These are phyloP conservation scores for Furcula furcula DNA, from an alignment of 2,888 invertebrate species.

Conservation along the genomic window DNA sequence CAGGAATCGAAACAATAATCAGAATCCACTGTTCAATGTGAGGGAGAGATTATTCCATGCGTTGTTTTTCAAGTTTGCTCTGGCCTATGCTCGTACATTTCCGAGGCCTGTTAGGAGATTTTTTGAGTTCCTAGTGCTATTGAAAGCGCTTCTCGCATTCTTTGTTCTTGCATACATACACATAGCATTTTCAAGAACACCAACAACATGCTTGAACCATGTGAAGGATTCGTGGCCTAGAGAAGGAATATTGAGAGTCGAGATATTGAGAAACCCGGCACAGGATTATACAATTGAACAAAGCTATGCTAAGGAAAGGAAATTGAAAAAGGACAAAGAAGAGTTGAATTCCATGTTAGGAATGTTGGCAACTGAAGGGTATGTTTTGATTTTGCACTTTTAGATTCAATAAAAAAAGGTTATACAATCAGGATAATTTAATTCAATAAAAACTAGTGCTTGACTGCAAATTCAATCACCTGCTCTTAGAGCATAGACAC, in stretches of 20 bases:
- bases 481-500: too few relatives aligned
- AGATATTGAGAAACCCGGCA: constrained; percentile 87
- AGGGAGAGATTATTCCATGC: constrained; percentile 97
- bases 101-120: constrained; percentile 91
- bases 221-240: constrained; percentile 95
- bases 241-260: constrained; percentile 96
- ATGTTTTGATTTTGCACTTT: constrained; percentile 30
- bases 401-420: too few relatives aligned
- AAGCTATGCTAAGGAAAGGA: constrained; percentile 91
- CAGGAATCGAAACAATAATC: constrained; percentile 82
- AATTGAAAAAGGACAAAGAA: constrained; percentile 85
- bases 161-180: constrained; percentile 97
- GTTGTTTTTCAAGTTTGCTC: constrained; percentile 94
- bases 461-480: too few relatives aligned
- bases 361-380: constrained; percentile 85
- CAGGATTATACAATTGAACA: constrained; percentile 90
- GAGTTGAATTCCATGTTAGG: constrained; percentile 83
- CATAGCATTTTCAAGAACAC: constrained; percentile 94
- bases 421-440: too few relatives aligned
- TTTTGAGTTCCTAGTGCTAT: constrained; percentile 90
- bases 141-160: constrained; percentile 91
- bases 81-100: constrained; percentile 95
- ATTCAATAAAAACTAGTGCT: too few relatives aligned
- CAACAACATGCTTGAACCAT: constrained; percentile 95
- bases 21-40: constrained; percentile 91